Evolutionary conservation across 2,888 invertebrate genomes (phyloP).

Genomic region (Entomobrya multifasciata): DNA sequence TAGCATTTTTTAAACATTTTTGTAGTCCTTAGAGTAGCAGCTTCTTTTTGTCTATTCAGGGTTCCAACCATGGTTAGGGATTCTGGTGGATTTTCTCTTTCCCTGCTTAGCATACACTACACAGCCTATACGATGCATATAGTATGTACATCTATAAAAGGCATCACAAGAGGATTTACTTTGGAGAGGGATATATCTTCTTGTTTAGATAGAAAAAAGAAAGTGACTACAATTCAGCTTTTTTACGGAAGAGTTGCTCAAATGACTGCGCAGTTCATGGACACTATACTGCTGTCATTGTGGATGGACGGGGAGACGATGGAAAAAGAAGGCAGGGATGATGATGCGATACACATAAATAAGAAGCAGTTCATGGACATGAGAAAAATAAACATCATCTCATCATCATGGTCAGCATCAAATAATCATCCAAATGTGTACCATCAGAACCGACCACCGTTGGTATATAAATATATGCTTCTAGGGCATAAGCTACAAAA

Average conservation of each 20-base stretch:
- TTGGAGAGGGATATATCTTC: neutral
- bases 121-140: too few species aligned
- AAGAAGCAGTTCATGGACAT: neutral
- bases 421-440: neutral
- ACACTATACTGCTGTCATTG: constrained; percentile 11
- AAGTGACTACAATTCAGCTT: neutral
- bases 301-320: neutral
- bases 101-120: constrained; percentile 31
- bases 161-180: neutral
- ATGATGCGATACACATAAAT: neutral
- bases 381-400: constrained; percentile 11
- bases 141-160: too few species aligned
- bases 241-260: constrained; percentile 18
- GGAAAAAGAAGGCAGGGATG: neutral
- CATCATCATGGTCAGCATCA: constrained; percentile 9
- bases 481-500: too few species aligned
- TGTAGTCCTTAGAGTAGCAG: neutral
- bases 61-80: constrained; percentile 51
- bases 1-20: constrained; percentile 25
- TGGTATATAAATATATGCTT: too few species aligned
- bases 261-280: constrained; percentile 22
- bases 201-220: neutral
- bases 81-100: constrained; percentile 57
- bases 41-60: neutral
- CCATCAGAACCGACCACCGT: too few species aligned